phyloP scores from a whole-genome alignment of 2,888 invertebrate species.

The Danaus chrysippus region DNA sequence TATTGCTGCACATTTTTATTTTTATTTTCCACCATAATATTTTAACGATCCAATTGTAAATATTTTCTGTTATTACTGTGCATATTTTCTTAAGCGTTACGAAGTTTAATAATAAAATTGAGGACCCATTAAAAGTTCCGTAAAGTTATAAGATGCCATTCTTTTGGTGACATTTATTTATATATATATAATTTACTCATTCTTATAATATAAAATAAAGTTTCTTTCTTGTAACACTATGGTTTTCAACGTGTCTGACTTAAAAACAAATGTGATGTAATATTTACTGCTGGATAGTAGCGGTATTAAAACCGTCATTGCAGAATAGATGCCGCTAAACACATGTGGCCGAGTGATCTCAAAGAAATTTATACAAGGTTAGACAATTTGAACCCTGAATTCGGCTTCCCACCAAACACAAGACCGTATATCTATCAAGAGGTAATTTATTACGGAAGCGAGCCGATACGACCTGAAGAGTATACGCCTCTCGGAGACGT shows the following conservation, averaged over 20 bases:
- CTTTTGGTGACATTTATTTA: too few species aligned
- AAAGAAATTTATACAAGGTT: constrained; percentile 80
- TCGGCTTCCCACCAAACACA: constrained; percentile 79
- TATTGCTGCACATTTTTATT: constrained; percentile 3
- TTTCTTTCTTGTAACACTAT: too few species aligned
- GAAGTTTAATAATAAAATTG: constrained; percentile 4
- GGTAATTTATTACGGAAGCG: constrained; percentile 82
- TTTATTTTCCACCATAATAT: constrained; percentile 1
- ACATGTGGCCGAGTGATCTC: constrained; percentile 87
- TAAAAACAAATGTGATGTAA: too few species aligned
- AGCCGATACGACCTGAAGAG: constrained; percentile 57
- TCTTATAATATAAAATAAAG: too few species aligned
- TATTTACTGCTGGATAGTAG: too few species aligned
- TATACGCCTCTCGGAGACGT: constrained; percentile 24
- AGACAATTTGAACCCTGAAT: constrained; percentile 76
- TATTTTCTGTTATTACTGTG: constrained; percentile 4
- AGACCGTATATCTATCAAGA: constrained; percentile 84
- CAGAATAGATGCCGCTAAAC: constrained; percentile 87
- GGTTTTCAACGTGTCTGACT: too few species aligned
- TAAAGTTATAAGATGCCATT: constrained; percentile 8
- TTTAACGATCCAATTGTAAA: constrained; percentile 1
- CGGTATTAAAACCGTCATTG: background rate
- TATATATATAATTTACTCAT: too few species aligned
- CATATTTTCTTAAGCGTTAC: constrained; percentile 2
- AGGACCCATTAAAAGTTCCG: constrained; percentile 3